phyloP scores from a whole-genome alignment of 1,140 invertebrate genomes.

The Dysdera silvatica region DNA sequence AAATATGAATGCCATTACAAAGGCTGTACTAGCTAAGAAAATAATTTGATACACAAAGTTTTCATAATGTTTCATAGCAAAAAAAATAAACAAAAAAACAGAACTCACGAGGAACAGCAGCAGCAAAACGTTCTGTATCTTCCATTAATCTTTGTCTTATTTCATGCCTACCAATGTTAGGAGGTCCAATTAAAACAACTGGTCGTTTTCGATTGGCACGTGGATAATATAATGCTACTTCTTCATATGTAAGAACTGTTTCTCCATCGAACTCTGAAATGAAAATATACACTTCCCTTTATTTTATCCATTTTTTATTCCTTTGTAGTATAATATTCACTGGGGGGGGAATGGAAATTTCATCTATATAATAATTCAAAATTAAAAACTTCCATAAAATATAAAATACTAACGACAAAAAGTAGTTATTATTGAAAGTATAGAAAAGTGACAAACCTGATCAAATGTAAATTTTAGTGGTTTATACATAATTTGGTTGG shows the following conservation, averaged over 20 bases:
- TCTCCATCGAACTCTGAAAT: constrained; percentile 27
- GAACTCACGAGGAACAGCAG: constrained; percentile 50
- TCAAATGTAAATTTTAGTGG: no score
- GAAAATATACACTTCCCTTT: not conserved
- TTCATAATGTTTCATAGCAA: not conserved
- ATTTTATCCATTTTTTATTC: no score
- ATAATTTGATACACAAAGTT: no score
- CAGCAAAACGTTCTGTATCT: constrained; percentile 49
- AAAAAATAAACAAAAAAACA: not conserved
- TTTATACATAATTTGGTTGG: no score
- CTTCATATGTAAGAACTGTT: constrained; percentile 46
- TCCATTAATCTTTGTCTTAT: constrained; percentile 49
- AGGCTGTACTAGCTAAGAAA: no score
- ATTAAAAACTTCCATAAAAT: no score
- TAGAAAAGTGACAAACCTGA: no score
- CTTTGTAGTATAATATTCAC: no score
- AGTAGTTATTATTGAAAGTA: no score
- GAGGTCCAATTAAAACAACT: constrained; percentile 52
- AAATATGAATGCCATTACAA: not conserved
- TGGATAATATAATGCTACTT: constrained; percentile 49
- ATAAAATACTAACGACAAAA: no score
- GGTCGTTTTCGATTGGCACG: constrained; percentile 49
- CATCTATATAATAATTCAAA: not conserved
- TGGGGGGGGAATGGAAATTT: no score
- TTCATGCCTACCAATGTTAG: constrained; percentile 51